Percentiles rank a stretch among this genome's conserved stretches.
phyloP scores from a whole-genome alignment of 2,113 vertebrate species.

The human region DNA sequence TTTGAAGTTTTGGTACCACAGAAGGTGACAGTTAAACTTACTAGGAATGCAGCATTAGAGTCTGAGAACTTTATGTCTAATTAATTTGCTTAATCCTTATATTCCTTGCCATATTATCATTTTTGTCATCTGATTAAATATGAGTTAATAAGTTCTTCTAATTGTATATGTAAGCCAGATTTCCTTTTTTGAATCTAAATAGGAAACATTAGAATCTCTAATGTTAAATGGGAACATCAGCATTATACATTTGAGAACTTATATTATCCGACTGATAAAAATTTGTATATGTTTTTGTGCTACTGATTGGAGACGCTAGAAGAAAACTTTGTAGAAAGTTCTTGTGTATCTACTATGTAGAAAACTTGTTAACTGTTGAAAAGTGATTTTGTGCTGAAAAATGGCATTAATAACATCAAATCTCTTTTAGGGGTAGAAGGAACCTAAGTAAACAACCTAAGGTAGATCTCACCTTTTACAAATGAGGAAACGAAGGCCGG shows the following conservation, averaged over 20 bases:
- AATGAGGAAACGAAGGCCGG: background rate
- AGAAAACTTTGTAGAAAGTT: background rate
- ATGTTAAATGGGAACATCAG: background rate
- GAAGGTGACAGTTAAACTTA: background rate
- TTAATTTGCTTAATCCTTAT: conserved; percentile 43
- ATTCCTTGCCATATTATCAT: background rate
- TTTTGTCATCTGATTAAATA: background rate
- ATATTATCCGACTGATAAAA: background rate
- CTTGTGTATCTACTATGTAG: background rate
- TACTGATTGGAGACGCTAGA: background rate
- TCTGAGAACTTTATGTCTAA: background rate
- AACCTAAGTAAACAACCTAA: conserved; percentile 13
- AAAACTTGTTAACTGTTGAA: background rate
- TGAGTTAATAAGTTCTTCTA: background rate
- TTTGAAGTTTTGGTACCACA: conserved; percentile 26
- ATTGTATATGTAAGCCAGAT: background rate
- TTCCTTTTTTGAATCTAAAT: conserved; percentile 54
- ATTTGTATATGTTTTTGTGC: background rate
- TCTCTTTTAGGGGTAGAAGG: background rate
- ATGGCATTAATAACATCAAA: background rate
- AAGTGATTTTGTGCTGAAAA: background rate
- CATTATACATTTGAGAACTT: background rate
- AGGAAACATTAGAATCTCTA: background rate
- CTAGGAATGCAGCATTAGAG: background rate
- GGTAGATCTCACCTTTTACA: background rate